Base-by-base conservation (phyloP, 1,140 invertebrate genomes). In the Choristoneura fumiferana region DNA sequence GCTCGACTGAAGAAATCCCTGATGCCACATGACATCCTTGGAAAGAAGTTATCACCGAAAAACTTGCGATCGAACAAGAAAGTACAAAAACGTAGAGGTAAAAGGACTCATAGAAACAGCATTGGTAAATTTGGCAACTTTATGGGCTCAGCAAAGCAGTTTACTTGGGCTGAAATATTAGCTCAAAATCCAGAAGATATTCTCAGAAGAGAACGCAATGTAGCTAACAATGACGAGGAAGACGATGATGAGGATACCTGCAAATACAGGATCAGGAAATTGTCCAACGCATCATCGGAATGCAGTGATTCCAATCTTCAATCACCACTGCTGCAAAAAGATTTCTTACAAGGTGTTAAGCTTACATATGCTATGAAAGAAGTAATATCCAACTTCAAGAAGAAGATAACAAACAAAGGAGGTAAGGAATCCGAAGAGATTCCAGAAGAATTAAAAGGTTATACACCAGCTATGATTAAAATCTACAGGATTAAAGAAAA, bases 331-430 rank as follows among this genome's bases (percentile, higher is more conserved):
- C 57, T 86, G 49, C 80, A 89, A 52, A 86, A 79, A 74, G 88
- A 90, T 65, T 90, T 87, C 52, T 67, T 92, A 43, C 68, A 84
- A 60, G 65, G 73, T 9, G 58, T 90, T 36, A 92, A 91, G 72
- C 91, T 90, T 1, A 92, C 91, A 18, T 89, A 90, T 43, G 90
- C 91, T 17, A 92, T 92, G 91, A 80, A 90, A 52, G 89, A 92
- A 73, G 90, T 92, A 4, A 74, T 89, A 43, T 83, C 88, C 17
- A 90, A 83, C 58, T 90, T 88, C 54, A 87, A 81, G 53, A 84
- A 81, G 14, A 88, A 78, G 76, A 58, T 78, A 34, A 39, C 69
- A 4, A 71, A 78, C 2, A 89, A 89, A 78, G 6, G 18, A 8
- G 14, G 40, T 53, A 81, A 90, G 78, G 74, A 83, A 55, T 33